Evolutionary conservation across 1,140 invertebrate species (phyloP), one percentile per base, ranked within the genome.

Genomic region (Anagrus nilaparvatae): DNA sequence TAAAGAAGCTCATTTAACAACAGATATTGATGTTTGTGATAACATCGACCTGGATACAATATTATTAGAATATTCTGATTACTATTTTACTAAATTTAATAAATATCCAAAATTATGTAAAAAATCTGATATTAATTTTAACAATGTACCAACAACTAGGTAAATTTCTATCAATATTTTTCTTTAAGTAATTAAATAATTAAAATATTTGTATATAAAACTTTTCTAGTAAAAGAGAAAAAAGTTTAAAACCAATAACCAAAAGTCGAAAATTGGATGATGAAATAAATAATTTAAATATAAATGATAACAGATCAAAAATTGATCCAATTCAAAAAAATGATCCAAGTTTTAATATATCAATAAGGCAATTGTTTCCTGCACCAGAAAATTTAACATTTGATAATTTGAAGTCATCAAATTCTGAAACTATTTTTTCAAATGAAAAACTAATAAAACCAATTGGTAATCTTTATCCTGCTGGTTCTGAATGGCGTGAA

Each of bases 1-100:
- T 12, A 64, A 65, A 13, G 89, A 93, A 65, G 83, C 84, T 1
- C 70, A 77, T 14, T 67, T 90, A 17, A 55, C 72, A 2, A 61
- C 74, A 1, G 72, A 76, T 21, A 81, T 79, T 64, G 70, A 79
- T 54, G 72, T 94, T 1, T 95, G 91, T 65, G 91, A 96, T 52
- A 95, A 95, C 51, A 79, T 95, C 40, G 87, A 94, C 58, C 65
- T 96, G 47, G 80, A 86, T 39, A 83, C 81, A 13, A 84, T 97
- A 43, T 63, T 95, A 31, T 76, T 87, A 66, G 89, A 95, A 50
- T 96, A 87, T 61, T 83, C 83, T 48, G 82, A 81, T 36, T 95
- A 87, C 69, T 91, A 89, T 62, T 77, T 79, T 50, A 67, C 85
- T 14, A 80, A 87, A 53, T 94, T 89, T 63, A 81, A 86, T 58